phyloP scores from a whole-genome alignment of 1,140 invertebrate genomes.

The Drosophila persimilis region DNA sequence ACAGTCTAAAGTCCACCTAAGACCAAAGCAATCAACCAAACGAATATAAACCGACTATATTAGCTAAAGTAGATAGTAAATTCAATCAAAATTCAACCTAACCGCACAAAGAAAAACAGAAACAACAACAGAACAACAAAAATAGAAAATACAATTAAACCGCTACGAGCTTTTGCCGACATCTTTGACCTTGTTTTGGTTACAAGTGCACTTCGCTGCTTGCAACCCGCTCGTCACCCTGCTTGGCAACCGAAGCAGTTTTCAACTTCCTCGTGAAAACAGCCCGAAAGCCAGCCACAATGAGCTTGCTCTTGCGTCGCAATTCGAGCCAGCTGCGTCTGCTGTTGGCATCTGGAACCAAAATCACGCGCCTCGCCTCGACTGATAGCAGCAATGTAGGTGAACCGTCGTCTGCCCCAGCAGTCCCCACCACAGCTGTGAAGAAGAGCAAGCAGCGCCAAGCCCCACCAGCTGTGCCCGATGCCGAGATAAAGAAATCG shows the following conservation, averaged over 20 bases:
- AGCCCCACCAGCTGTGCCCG: slow-evolving; percentile 32
- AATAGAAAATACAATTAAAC: slow-evolving; percentile 18
- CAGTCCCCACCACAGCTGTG: slow-evolving; percentile 2
- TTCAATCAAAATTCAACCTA: slow-evolving; percentile 48
- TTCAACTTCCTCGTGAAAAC: slow-evolving; percentile 39
- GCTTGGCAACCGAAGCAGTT: slow-evolving; percentile 19
- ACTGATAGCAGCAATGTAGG: slow-evolving; percentile 17
- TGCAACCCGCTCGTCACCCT: background rate
- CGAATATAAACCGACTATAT: slow-evolving; percentile 36
- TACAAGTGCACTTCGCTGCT: slow-evolving; percentile 61
- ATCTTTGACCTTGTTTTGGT: slow-evolving; percentile 70
- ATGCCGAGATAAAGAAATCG: slow-evolving; percentile 87
- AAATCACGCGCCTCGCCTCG: slow-evolving; percentile 54
- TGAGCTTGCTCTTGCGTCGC: slow-evolving; percentile 65
- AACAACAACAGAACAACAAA: slow-evolving; percentile 31
- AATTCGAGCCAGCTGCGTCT: slow-evolving; percentile 69
- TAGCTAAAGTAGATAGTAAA: slow-evolving; percentile 60
- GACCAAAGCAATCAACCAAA: slow-evolving; percentile 65
- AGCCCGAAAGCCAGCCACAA: slow-evolving; percentile 15
- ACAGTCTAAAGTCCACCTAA: slow-evolving; percentile 69
- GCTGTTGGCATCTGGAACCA: slow-evolving; percentile 49
- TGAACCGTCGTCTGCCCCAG: slow-evolving; percentile 12
- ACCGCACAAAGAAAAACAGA: slow-evolving; percentile 35
- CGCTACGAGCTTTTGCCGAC: slow-evolving; percentile 45
- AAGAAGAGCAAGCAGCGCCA: slow-evolving; percentile 25